Evolutionary conservation across 2,888 invertebrate species (phyloP).

Genomic region (Ptychoptera albimana): DNA sequence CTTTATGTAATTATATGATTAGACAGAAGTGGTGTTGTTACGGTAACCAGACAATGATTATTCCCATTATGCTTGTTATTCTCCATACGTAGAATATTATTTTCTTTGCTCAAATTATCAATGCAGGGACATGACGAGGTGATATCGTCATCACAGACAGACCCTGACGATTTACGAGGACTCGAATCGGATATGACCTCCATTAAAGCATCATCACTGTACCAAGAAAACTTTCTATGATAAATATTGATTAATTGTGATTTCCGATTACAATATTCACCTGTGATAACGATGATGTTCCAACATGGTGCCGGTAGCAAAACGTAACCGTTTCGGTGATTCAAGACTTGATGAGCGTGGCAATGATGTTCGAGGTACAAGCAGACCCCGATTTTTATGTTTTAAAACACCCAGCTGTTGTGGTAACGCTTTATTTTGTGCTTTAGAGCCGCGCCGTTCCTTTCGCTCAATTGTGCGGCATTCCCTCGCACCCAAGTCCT

Average conservation of each 20-base stretch:
- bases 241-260: neutral
- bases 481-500: conserved; percentile 44
- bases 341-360: conserved; percentile 64
- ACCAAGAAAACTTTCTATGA: conserved; percentile 4
- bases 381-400: conserved; percentile 40
- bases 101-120: conserved; percentile 15
- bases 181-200: conserved; percentile 26
- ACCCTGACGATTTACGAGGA: conserved; percentile 24
- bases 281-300: conserved; percentile 31
- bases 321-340: conserved; percentile 67
- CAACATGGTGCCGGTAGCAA: conserved; percentile 53
- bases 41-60: conserved; percentile 12
- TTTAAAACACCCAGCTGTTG: conserved; percentile 23
- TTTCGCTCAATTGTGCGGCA: conserved; percentile 37
- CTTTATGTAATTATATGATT: conserved; percentile 23
- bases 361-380: conserved; percentile 32
- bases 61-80: neutral
- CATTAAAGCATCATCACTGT: conserved; percentile 27
- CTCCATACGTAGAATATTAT: neutral
- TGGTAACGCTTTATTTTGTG: conserved; percentile 24
- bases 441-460: conserved; percentile 30
- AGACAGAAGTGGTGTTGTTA: conserved; percentile 25
- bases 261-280: conserved; percentile 11
- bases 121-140: conserved; percentile 25
- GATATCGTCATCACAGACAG: conserved; percentile 21